These are phyloP conservation scores for Aphelenchoides fujianensis DNA, from an alignment of 1,140 invertebrate species.

Conservation along the genomic window DNA sequence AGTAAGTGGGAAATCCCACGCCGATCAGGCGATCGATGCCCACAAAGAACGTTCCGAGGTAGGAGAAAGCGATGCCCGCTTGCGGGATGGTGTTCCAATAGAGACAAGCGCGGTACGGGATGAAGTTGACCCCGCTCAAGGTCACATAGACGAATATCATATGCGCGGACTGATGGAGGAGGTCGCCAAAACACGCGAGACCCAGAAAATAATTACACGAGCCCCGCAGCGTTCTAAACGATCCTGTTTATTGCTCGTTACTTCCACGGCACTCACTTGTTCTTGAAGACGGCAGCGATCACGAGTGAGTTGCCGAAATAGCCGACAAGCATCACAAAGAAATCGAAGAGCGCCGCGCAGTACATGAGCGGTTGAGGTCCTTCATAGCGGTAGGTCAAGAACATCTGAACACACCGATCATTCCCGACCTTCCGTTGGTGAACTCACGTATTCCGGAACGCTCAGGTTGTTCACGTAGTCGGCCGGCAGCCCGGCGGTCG, in stretches of 20 bases:
- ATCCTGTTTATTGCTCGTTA: not conserved
- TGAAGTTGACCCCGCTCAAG: constrained; percentile 4
- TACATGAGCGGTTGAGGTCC: constrained; percentile 11
- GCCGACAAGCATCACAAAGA: not conserved
- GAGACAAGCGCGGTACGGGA: constrained; percentile 2
- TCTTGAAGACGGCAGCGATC: not conserved
- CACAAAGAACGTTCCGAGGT: constrained; percentile 12
- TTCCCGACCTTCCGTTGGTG: not conserved
- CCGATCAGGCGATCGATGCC: constrained; percentile 19
- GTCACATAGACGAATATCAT: not conserved
- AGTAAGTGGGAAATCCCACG: too few species aligned
- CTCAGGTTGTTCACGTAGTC: not conserved
- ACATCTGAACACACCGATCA: constrained; percentile 1
- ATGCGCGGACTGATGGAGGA: constrained; percentile 14
- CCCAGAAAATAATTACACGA: constrained; percentile 18
- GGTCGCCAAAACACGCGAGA: constrained; percentile 11
- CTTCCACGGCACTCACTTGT: too few species aligned
- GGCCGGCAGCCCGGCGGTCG: not conserved
- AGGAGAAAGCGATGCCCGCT: not conserved
- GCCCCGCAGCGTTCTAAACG: constrained; percentile 13
- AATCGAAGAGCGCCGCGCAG: not conserved
- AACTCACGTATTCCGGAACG: constrained; percentile 20
- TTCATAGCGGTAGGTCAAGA: not conserved
- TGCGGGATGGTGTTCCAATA: not conserved
- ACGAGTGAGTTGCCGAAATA: constrained; percentile 16